phyloP scores from a whole-genome alignment of 92 coral and sea anemone species.

The Ricordea florida region DNA sequence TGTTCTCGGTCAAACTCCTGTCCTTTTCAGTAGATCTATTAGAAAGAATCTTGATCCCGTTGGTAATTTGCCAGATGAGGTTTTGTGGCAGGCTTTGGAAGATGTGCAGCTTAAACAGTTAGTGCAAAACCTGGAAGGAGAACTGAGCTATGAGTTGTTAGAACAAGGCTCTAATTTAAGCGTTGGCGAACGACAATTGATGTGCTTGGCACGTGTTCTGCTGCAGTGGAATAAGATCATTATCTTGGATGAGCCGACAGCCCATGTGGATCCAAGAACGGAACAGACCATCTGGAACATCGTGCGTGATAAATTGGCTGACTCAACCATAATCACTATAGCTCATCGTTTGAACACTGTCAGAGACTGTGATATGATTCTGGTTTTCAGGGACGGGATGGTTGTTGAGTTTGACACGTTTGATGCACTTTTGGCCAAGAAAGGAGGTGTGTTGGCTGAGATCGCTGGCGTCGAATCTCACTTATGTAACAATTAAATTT shows the following conservation, averaged over 20 bases:
- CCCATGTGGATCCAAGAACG: constrained; percentile 80
- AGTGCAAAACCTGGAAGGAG: constrained; percentile 52
- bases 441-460: neutral
- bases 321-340: constrained; percentile 13
- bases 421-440: neutral
- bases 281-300: constrained; percentile 38
- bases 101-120: constrained; percentile 74
- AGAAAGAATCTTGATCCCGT: constrained; percentile 72
- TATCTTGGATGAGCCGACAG: constrained; percentile 83
- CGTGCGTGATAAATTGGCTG: constrained; percentile 5
- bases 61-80: constrained; percentile 56
- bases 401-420: neutral
- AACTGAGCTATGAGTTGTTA: constrained; percentile 51
- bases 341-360: constrained; percentile 13
- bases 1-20: constrained; percentile 74
- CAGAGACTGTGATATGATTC: neutral
- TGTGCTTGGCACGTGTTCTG: constrained; percentile 74
- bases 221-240: constrained; percentile 67
- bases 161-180: constrained; percentile 75
- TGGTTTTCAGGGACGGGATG: neutral
- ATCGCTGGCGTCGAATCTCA: neutral
- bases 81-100: constrained; percentile 70
- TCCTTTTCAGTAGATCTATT: constrained; percentile 72
- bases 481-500: too few relatives aligned
- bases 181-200: constrained; percentile 73